These are phyloP conservation scores for Mormyrus iriodes DNA, from an alignment of 2,113 vertebrate genomes.

Conservation along the genomic window DNA sequence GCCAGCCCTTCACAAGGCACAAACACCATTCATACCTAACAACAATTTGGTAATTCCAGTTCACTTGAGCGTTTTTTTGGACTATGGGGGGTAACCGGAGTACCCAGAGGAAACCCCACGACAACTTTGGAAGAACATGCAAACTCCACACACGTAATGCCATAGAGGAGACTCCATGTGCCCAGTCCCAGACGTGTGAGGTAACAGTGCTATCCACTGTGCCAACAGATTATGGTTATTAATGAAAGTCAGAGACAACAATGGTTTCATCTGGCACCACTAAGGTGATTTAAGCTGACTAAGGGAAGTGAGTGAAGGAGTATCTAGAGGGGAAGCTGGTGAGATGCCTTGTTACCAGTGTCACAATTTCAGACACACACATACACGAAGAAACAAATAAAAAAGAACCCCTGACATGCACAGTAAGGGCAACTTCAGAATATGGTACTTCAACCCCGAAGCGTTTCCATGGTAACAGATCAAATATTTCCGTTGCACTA, in stretches of 20 bases:
- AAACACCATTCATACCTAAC: not conserved
- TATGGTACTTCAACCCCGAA: constrained; percentile 13
- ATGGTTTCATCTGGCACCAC: not conserved
- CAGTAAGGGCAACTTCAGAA: constrained; percentile 17
- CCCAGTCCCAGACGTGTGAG: not conserved
- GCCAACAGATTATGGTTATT: not conserved
- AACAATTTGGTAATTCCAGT: not conserved
- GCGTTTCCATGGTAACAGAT: constrained; percentile 53
- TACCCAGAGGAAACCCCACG: not conserved
- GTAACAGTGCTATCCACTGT: not conserved
- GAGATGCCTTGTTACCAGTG: not conserved
- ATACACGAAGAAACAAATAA: not conserved
- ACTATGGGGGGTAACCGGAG: not conserved
- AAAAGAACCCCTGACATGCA: not conserved
- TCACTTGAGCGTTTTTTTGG: not conserved
- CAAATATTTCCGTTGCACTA: constrained; percentile 41
- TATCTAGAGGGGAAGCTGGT: not conserved
- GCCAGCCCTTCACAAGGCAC: not conserved
- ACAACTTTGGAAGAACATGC: not conserved
- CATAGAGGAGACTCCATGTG: not conserved
- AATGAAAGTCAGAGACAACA: not conserved
- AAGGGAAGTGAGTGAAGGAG: not conserved
- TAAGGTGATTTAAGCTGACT: not conserved
- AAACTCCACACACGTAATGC: not conserved
- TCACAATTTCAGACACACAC: not conserved